phyloP scores from a whole-genome alignment of 2,113 vertebrate species.

The Zosterops lateralis region DNA sequence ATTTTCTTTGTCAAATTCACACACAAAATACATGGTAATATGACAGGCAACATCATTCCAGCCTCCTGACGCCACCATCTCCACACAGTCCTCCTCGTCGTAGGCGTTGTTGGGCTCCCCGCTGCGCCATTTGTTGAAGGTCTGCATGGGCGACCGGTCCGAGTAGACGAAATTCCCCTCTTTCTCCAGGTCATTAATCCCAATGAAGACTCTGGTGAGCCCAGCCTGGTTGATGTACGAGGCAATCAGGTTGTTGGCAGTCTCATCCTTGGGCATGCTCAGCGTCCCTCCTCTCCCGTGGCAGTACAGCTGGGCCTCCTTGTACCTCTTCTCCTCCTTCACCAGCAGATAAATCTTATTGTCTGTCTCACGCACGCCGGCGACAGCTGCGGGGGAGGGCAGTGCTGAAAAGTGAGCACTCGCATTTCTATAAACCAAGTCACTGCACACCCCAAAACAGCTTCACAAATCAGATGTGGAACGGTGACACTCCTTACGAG shows the following conservation, averaged over 20 bases:
- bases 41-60: conserved; percentile 97
- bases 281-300: conserved; percentile 89
- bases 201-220: conserved; percentile 90
- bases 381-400: conserved; percentile 97
- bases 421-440: conserved; percentile 84
- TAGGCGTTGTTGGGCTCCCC: conserved; percentile 96
- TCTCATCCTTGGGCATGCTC: conserved; percentile 94
- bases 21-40: conserved; percentile 94
- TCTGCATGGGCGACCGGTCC: conserved; percentile 89
- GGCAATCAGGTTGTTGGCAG: conserved; percentile 84
- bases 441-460: conserved; percentile 53
- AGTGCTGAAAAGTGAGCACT: conserved; percentile 96
- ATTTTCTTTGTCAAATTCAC: conserved; percentile 93
- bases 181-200: conserved; percentile 89
- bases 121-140: conserved; percentile 92
- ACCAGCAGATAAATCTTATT: conserved; percentile 95
- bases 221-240: conserved; percentile 87
- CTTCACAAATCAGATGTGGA: conserved; percentile 20
- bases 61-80: conserved; percentile 91
- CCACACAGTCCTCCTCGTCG: conserved; percentile 93
- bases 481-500: neutral
- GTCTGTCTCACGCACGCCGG: conserved; percentile 94
- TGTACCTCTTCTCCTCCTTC: conserved; percentile 91
- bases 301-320: conserved; percentile 89
- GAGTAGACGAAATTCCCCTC: conserved; percentile 91